Evolutionary conservation across 2,888 invertebrate genomes (phyloP).

Genomic region (Corbicula japonica): DNA sequence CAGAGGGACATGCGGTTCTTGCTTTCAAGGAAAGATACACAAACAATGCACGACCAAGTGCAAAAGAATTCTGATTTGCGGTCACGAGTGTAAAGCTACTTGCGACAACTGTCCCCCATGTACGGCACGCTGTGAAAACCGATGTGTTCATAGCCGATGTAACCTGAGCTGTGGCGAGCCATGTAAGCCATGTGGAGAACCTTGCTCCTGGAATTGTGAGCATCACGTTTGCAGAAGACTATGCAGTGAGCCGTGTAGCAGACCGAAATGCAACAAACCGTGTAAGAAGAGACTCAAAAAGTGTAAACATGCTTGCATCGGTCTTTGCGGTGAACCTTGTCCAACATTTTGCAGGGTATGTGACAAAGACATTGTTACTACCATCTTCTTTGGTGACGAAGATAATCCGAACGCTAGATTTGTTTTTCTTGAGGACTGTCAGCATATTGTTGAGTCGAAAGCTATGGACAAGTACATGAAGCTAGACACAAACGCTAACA

Average conservation of each 20-base stretch:
- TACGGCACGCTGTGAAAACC: constrained; percentile 82
- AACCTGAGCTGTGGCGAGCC: constrained; percentile 77
- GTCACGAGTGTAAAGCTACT: constrained; percentile 82
- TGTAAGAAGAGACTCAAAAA: constrained; percentile 79
- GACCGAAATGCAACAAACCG: constrained; percentile 82
- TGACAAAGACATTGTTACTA: constrained; percentile 79
- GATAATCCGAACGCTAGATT: constrained; percentile 88
- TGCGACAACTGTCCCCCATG: constrained; percentile 85
- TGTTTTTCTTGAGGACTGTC: constrained; percentile 81
- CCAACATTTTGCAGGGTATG: constrained; percentile 89
- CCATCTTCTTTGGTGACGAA: constrained; percentile 87
- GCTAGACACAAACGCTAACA: constrained; percentile 78
- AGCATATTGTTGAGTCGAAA: constrained; percentile 83
- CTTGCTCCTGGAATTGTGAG: constrained; percentile 81
- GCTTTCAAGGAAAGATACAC: constrained; percentile 90
- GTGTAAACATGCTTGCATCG: constrained; percentile 88
- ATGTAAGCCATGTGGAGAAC: constrained; percentile 83
- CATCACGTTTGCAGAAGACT: constrained; percentile 79
- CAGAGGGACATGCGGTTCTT: constrained; percentile 86
- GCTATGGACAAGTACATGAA: constrained; percentile 85
- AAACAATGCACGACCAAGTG: constrained; percentile 89
- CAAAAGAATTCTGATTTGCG: constrained; percentile 88
- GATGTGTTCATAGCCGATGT: constrained; percentile 83
- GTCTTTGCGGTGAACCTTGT: constrained; percentile 92
- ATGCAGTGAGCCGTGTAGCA: constrained; percentile 85